Evolutionary conservation across 2,888 invertebrate species (phyloP).

Genomic region (Drosophila acutilabella): DNA sequence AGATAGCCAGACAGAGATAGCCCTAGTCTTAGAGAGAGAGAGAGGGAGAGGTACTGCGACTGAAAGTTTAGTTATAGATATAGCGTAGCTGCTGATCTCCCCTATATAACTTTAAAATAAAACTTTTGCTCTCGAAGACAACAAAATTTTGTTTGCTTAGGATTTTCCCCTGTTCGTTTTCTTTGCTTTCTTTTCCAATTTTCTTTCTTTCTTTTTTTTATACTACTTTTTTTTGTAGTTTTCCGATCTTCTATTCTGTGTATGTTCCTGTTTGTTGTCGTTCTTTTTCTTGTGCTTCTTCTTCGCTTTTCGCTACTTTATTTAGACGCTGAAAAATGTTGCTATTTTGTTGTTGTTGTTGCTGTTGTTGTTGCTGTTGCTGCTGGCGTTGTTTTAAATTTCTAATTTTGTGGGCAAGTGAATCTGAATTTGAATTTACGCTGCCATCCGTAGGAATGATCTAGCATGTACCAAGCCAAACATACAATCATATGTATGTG

Average conservation of each 20-base stretch:
- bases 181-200: slow-evolving; percentile 39
- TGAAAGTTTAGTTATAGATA: slow-evolving; percentile 23
- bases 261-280: slow-evolving; percentile 24
- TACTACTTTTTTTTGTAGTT: slow-evolving; percentile 17
- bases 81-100: slow-evolving; percentile 17
- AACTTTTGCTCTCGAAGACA: slow-evolving; percentile 50
- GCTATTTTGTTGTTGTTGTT: slow-evolving; percentile 53
- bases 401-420: slow-evolving; percentile 81
- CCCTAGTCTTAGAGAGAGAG: background rate
- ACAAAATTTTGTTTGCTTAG: slow-evolving; percentile 53
- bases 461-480: slow-evolving; percentile 45
- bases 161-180: slow-evolving; percentile 37
- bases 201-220: slow-evolving; percentile 28
- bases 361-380: slow-evolving; percentile 27
- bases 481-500: slow-evolving; percentile 14
- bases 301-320: slow-evolving; percentile 65
- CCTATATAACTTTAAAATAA: slow-evolving; percentile 68
- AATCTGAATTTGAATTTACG: slow-evolving; percentile 77
- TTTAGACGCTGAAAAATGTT: slow-evolving; percentile 72
- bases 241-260: slow-evolving; percentile 39
- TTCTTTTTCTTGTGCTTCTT: slow-evolving; percentile 8
- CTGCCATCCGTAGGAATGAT: slow-evolving; percentile 62
- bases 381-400: slow-evolving; percentile 67
- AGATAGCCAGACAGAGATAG: slow-evolving; percentile 14
- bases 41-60: slow-evolving; percentile 13